These are phyloP conservation scores for Catamblyrhynchus diadema DNA, from an alignment of 2,797 vertebrate genomes.

Conservation along the genomic window DNA sequence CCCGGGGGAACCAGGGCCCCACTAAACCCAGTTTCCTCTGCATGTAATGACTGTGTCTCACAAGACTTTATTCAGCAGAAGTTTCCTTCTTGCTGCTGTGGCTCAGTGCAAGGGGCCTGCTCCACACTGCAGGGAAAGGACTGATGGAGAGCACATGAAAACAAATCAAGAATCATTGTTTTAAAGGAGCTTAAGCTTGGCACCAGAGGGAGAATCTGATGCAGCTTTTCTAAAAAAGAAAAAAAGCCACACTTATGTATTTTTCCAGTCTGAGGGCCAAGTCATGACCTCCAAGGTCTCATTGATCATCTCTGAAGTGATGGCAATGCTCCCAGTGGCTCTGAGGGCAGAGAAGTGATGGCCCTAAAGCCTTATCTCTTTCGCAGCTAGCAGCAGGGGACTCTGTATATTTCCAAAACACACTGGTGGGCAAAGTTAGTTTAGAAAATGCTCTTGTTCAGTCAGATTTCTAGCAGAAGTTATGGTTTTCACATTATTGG, in stretches of 20 bases:
- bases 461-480: background rate
- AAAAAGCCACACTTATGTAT: background rate
- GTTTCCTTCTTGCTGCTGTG: background rate
- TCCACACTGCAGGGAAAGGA: background rate
- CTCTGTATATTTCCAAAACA: background rate
- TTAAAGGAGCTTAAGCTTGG: background rate
- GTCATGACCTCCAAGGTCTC: background rate
- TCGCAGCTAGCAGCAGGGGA: background rate
- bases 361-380: background rate
- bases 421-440: background rate
- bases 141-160: background rate
- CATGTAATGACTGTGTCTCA: background rate
- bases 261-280: constrained; percentile 34
- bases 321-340: background rate
- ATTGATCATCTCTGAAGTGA: background rate
- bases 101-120: background rate
- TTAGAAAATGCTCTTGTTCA: background rate
- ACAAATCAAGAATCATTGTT: background rate
- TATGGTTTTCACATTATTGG: background rate
- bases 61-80: constrained; percentile 5
- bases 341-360: background rate
- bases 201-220: background rate
- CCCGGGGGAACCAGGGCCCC: constrained; percentile 19
- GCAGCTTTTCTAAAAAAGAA: background rate
- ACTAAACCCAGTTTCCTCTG: constrained; percentile 17